Evolutionary conservation across 2,113 vertebrate species (phyloP), one percentile per base, ranked within the genome.

Genomic region (Panthera leo): DNA sequence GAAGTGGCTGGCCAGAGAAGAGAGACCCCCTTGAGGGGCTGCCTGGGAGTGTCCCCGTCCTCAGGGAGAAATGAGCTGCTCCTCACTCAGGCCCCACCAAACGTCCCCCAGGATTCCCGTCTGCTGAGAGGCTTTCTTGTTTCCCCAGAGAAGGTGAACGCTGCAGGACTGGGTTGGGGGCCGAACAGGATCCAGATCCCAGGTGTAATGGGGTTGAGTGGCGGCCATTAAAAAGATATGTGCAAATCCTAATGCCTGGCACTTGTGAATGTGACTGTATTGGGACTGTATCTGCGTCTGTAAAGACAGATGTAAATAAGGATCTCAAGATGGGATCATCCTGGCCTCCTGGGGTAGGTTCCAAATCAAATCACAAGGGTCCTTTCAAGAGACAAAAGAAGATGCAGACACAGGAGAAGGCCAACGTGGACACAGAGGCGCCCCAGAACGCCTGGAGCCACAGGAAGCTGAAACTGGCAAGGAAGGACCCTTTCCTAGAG

Each of bases 381-480:
- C 23, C 36, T 42, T 89, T 73, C 29, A 63, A 68, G 55, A 85
- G 51, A 70, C 14, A 70, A 36, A 39, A 70, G 13, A 63, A 71
- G 45, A 78, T 25, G 15, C 7, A 2, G 19, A 68, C 27, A 27
- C 16, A 34, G 42, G 15, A 80, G 79, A 15, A 65, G 27, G 9
- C 21, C 25, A 0, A 15, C 0, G 7, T 25, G 61, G 58, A 21
- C 19, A 21, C 36, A 70, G 39, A 34, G 3, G 14, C 0, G 14
- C 16, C 53, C 36, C 25, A 25, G 63, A 11, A 4, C 1, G 5
- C n/a, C 71, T 63, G 42, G 63, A 23, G 45, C 34, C 48, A 0
- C 9, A 45, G 25, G 55, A 23, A 76, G 73, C 48, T 14, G 16
- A 16, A 42, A 45, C 31, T 6, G 10, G 25, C 15, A 4, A 27